Evolutionary conservation across 2,113 vertebrate genomes (phyloP).

Genomic region (Cepphus grylle): DNA sequence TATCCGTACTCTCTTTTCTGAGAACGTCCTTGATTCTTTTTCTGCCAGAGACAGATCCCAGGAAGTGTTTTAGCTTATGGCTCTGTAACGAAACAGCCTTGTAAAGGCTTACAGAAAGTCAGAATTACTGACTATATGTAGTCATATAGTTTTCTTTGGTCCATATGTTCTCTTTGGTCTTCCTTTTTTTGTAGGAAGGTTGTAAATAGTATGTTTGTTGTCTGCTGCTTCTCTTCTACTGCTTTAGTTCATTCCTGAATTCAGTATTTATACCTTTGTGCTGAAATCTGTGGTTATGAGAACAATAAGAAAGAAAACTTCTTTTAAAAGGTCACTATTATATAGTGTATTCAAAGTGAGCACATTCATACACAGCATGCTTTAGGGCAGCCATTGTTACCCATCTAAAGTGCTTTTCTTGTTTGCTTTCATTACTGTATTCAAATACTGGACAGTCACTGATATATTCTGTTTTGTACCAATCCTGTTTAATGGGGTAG

Average conservation of each 20-base stretch:
- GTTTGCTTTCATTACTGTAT: background rate
- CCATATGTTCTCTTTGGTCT: background rate
- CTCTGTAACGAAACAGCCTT: background rate
- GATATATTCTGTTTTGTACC: background rate
- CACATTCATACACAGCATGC: background rate
- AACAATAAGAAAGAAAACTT: background rate
- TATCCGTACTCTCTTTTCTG: background rate
- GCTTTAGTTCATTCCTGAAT: background rate
- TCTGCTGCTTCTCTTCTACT: background rate
- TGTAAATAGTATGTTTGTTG: background rate
- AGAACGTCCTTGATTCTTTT: background rate
- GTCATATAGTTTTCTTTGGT: background rate
- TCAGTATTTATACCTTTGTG: background rate
- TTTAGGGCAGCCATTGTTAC: background rate
- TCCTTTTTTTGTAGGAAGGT: background rate
- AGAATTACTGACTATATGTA: background rate
- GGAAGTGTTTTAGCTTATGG: background rate
- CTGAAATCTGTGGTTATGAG: background rate
- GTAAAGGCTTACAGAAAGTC: background rate
- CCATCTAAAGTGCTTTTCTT: background rate
- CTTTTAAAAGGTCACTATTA: background rate
- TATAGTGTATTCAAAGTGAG: background rate
- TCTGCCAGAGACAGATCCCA: background rate
- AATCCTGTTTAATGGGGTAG: background rate
- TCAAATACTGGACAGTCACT: background rate